These are phyloP conservation scores for Tragelaphus strepsiceros DNA, from an alignment of 2,113 vertebrate genomes.

Conservation along the genomic window DNA sequence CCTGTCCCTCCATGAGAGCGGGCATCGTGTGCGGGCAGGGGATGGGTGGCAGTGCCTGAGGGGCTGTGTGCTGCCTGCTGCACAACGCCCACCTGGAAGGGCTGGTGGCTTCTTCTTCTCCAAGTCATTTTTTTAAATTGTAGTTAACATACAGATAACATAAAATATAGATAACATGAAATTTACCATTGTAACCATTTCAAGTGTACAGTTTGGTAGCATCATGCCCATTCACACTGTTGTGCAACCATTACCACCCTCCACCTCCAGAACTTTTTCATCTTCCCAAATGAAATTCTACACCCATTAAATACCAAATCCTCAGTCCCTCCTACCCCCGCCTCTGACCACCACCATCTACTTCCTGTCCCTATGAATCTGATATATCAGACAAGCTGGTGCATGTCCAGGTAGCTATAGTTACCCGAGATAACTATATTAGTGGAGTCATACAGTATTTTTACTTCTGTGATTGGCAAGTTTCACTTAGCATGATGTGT, in stretches of 20 bases:
- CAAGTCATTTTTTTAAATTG: not conserved
- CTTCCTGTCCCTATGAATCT: not conserved
- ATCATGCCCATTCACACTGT: not conserved
- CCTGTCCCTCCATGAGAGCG: accelerated
- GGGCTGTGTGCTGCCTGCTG: not conserved
- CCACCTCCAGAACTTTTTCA: not conserved
- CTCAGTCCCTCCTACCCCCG: accelerated
- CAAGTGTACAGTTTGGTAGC: not conserved
- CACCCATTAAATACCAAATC: not conserved
- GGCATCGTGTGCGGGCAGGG: accelerated
- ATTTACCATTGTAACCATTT: not conserved
- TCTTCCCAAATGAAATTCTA: not conserved
- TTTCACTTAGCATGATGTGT: not conserved
- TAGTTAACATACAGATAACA: not conserved
- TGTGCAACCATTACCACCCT: not conserved
- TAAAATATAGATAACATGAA: not conserved
- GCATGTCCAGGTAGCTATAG: not conserved
- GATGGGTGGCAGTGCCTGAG: accelerated
- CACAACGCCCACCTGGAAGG: not conserved
- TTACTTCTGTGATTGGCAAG: not conserved
- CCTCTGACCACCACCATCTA: not conserved
- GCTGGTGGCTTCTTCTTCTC: not conserved
- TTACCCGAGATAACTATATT: not conserved
- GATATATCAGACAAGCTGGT: not conserved
- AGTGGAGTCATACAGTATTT: not conserved